Evolutionary conservation across 1,140 invertebrate species (phyloP).

Genomic region (Potamilus streckersoni): DNA sequence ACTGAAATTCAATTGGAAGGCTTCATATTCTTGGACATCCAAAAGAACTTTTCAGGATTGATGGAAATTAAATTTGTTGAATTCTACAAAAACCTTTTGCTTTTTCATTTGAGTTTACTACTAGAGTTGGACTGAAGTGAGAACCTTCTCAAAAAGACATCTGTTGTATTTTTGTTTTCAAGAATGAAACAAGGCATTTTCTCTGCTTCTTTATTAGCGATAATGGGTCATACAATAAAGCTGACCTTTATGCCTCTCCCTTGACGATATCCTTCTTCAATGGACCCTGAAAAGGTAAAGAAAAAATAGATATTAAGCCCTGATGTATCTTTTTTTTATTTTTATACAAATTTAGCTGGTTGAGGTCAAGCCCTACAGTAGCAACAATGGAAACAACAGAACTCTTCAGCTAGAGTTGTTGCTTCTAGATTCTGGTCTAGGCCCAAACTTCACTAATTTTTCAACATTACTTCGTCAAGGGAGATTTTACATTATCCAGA

Average conservation of each 20-base stretch:
- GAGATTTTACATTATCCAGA: no score
- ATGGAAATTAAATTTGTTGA: no score
- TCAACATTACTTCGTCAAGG: background rate
- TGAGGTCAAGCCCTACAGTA: background rate
- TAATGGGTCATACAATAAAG: background rate
- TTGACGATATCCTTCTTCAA: constrained; percentile 93
- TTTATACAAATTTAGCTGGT: background rate
- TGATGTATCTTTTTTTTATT: background rate
- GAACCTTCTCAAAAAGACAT: no score
- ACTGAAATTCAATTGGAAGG: no score
- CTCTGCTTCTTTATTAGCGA: no score
- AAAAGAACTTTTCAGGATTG: no score
- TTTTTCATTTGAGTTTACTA: no score
- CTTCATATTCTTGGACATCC: no score
- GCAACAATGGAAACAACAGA: background rate
- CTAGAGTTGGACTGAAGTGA: no score
- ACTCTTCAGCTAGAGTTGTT: background rate
- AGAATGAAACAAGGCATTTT: no score
- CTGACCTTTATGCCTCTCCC: constrained; percentile 76
- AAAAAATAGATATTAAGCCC: background rate
- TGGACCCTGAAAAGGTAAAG: constrained; percentile 71
- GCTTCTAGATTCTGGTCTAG: constrained; percentile 1
- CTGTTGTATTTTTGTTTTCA: no score
- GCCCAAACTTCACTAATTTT: background rate
- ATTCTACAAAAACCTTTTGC: no score